A percentile compares a stretch with the other conserved stretches of the same genome.
These are phyloP conservation scores for Unio delphinus DNA, from an alignment of 2,888 invertebrate genomes.

Conservation along the genomic window DNA sequence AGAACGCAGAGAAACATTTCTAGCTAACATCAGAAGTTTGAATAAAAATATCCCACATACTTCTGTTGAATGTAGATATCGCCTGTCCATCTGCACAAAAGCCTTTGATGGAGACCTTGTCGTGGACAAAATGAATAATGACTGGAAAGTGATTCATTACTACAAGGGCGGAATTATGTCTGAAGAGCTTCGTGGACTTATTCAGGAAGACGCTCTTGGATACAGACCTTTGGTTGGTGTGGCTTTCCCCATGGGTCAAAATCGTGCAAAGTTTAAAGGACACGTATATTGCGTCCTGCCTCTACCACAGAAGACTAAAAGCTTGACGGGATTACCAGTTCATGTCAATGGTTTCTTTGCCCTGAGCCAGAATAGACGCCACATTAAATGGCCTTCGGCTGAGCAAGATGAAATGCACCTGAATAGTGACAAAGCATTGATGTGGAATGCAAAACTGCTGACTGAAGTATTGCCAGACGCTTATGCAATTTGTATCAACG, in stretches of 20 bases:
- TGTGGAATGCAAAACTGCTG: conserved; percentile 60
- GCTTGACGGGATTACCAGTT: conserved; percentile 59
- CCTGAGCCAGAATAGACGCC: conserved; percentile 59
- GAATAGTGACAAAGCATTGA: conserved; percentile 43
- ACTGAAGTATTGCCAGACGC: conserved; percentile 51
- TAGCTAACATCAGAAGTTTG: too few relatives aligned
- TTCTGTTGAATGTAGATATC: too few relatives aligned
- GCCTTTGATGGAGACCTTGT: too few relatives aligned
- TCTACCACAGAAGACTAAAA: conserved; percentile 50
- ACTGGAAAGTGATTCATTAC: conserved; percentile 16
- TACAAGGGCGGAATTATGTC: conserved; percentile 13
- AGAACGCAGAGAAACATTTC: too few relatives aligned
- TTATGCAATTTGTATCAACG: conserved; percentile 32
- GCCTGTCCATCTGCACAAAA: too few relatives aligned
- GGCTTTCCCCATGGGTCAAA: conserved; percentile 18
- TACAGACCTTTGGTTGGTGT: conserved; percentile 19
- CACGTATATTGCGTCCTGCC: conserved; percentile 66
- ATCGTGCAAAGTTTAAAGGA: conserved; percentile 37
- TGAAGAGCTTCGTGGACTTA: conserved; percentile 9
- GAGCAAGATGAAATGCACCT: conserved; percentile 25
- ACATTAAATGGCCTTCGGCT: conserved; percentile 62
- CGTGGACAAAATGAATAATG: too few relatives aligned
- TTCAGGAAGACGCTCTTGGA: conserved; percentile 9
- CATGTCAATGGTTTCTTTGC: conserved; percentile 66
- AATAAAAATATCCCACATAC: too few relatives aligned